Evolutionary conservation across 2,888 invertebrate genomes (phyloP), one percentile per base, ranked within the genome.

Genomic region (Brenthis ino): DNA sequence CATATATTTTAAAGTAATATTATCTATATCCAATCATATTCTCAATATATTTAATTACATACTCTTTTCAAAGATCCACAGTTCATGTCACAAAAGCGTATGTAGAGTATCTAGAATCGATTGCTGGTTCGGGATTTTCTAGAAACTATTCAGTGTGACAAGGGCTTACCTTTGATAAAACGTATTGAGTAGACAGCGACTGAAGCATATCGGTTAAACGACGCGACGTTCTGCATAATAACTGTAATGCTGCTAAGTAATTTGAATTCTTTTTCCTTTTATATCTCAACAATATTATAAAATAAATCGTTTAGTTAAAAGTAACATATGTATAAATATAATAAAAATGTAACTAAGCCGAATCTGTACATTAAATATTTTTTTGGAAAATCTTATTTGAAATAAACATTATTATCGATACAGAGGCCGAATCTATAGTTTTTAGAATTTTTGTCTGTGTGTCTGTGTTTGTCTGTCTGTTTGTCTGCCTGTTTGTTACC

Each of bases 121-220:
- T 64, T 63, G 57, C 37, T 53, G 70, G 43, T 57, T 68, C 71
- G 16, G 63, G 71, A 68, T 68, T 58, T 58, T 68, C 57, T 71
- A 68, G 68, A 71, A 57, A 57, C 57, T 57, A 68, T 71, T 68
- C 65, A 68, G 68, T 53, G 70, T 54, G 53, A 28, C 63, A 61
- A 48, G 61, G 63, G 68, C 65, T 56, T 37, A 65, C 65, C 68
- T 71, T 71, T 71, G 71, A 68, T 68, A 57, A 63, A 71, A 68
- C 33, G 63, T 64, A 71, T 65, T 71, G 63, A 71, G 68, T 60
- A 65, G 50, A 28, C 57, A 67, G 54, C 67, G 47, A 66, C 58
- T 66, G 58, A 61, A 67, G 48, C 56, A 61, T 67, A 67, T 61
- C 61, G 48, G 37, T 63, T 63, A 51, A 67, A 51, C 55, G 50